Evolutionary conservation across 2,888 invertebrate genomes (phyloP), one percentile per base, ranked within the genome.

Genomic region (Steinernema carpocapsae): DNA sequence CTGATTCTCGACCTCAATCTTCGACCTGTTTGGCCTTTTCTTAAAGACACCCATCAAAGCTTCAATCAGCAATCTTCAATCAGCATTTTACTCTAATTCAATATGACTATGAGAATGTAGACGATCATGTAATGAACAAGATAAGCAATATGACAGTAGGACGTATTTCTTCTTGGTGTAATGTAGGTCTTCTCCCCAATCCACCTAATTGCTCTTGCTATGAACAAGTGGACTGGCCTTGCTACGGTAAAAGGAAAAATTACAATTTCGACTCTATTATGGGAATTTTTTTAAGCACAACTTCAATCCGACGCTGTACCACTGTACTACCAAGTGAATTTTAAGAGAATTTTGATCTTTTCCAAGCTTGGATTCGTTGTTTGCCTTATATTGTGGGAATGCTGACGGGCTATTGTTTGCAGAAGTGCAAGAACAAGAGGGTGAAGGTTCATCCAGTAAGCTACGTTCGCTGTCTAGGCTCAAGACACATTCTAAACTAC

Each of bases 101-200:
- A 74, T 19, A 80, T 59, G 52, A 77, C 76, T 42, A 76, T 29
- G 51, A 72, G 77, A 14, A 76, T 75, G 71, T 73, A 78, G 12
- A 80, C 48, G n/a, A 77, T 74, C 14, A 78, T 26, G 76, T 73
- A 78, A 45, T 84, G 84, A 45, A 82, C 77, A 48, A 97, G 91
- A 90, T 95, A 97, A 43, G 95, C 93, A n/a, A n/a, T n/a, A n/a
- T n/a, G n/a, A 88, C 94, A 94, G 89, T 94, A 96, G 1, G 95
- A 94, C 76, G 96, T 91, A 72, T 95, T 91, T 84, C 94, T 94
- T 71, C 97, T 90, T 0, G 96, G 95, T 84, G 94, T 91, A 72
- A 74, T 84, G 22, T 84, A 76, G 74, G 59, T 84, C 22, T 72
- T 81, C 48, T 76, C 79, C 14, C 84, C 84, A 84, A 0, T 14